These are phyloP conservation scores for Paramormyrops kingsleyae DNA, from an alignment of 2,113 vertebrate species.

Conservation along the genomic window DNA sequence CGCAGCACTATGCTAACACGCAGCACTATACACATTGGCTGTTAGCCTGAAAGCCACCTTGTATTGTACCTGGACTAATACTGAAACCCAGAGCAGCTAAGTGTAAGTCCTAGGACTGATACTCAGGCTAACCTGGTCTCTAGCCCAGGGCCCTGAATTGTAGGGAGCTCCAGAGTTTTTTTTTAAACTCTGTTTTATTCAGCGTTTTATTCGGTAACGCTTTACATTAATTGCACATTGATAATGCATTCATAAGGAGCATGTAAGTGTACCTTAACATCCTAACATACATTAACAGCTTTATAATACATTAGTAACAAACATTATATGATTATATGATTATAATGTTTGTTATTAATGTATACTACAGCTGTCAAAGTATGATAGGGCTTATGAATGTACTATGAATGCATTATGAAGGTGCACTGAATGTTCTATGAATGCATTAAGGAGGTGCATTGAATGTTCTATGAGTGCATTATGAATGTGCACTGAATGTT, in stretches of 20 bases:
- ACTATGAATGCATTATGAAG: too few relatives aligned
- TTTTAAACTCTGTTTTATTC: background rate
- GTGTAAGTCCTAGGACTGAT: background rate
- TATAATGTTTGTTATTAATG: background rate
- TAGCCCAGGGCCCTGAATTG: background rate
- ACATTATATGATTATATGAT: background rate
- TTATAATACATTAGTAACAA: background rate
- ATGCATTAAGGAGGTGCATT: too few relatives aligned
- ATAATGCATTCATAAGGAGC: background rate
- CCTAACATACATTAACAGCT: background rate
- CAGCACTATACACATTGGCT: too few relatives aligned
- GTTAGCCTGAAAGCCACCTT: background rate
- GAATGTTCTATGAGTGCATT: too few relatives aligned
- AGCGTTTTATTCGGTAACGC: background rate
- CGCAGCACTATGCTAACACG: too few relatives aligned
- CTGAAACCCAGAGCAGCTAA: background rate
- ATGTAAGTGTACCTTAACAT: background rate
- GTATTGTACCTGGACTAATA: background rate
- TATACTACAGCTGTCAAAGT: background rate
- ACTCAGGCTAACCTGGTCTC: background rate
- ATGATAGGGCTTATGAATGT: background rate
- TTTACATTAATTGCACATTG: background rate
- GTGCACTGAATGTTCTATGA: too few relatives aligned
- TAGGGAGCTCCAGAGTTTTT: background rate
- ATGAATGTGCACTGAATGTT: too few relatives aligned